Percentiles rank a stretch among this genome's conserved stretches.
Conservation (phyloP, 2,797 vertebrate species). For the Cossypha dichroa region DNA sequence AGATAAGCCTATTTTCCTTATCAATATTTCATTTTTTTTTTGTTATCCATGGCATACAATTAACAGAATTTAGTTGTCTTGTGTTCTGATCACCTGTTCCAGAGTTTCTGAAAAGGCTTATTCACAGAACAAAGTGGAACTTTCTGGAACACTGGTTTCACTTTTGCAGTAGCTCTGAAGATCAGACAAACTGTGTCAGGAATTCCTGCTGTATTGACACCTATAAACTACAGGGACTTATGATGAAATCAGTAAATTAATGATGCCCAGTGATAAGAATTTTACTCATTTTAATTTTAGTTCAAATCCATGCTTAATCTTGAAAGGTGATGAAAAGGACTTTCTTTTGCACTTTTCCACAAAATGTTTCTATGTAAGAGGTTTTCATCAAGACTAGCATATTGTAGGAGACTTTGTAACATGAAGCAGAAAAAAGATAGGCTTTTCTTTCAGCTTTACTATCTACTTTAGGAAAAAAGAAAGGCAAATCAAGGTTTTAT, state of each 20-base stretch:
- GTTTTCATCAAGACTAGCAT: neutral
- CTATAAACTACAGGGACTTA: neutral
- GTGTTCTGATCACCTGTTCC: neutral
- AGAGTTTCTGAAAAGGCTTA: neutral
- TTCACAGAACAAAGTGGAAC: neutral
- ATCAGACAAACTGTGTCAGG: neutral
- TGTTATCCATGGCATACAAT: neutral
- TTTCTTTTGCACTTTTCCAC: neutral
- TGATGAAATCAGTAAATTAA: neutral
- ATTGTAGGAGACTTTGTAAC: neutral
- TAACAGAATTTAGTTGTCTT: neutral
- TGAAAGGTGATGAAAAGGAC: neutral
- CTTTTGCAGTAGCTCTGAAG: neutral
- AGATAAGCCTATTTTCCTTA: neutral
- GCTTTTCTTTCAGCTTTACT: neutral
- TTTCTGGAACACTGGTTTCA: neutral
- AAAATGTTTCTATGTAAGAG: neutral
- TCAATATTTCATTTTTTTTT: fast-evolving
- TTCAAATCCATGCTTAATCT: neutral
- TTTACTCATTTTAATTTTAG: neutral
- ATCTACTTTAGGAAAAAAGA: neutral
- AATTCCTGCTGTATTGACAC: neutral
- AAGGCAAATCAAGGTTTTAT: neutral
- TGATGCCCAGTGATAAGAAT: neutral
- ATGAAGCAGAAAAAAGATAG: neutral